phyloP scores from a whole-genome alignment of 2,888 invertebrate genomes.

The Seira musarum region DNA sequence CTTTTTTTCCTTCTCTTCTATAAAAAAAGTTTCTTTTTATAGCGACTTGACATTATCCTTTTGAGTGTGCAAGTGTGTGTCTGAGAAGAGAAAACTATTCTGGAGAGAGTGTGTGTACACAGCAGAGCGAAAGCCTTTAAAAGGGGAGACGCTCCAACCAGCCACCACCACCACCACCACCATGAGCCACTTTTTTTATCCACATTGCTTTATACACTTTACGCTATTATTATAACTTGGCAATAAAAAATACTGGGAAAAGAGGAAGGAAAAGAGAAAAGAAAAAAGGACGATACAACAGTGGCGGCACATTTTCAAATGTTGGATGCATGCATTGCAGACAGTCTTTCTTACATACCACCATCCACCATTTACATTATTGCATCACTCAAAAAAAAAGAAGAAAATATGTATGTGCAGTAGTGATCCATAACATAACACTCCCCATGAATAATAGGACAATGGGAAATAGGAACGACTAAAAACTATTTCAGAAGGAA shows the following conservation, averaged over 20 bases:
- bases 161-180: constrained; percentile 22
- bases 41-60: constrained; percentile 57
- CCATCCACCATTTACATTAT: background rate
- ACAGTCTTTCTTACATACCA: background rate
- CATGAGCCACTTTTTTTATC: constrained; percentile 25
- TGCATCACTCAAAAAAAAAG: constrained; percentile 15
- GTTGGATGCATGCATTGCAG: no score
- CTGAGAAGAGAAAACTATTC: constrained; percentile 9
- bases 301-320: background rate
- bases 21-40: constrained; percentile 21
- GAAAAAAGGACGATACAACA: constrained; percentile 8
- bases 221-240: constrained; percentile 15
- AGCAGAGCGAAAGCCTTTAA: background rate
- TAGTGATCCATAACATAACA: background rate
- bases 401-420: no score
- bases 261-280: background rate
- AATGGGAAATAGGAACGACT: background rate
- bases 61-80: constrained; percentile 20
- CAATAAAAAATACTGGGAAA: constrained; percentile 7
- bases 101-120: constrained; percentile 22
- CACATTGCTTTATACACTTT: constrained; percentile 21
- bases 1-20: background rate
- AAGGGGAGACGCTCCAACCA: constrained; percentile 6
- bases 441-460: constrained; percentile 2
- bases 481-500: no score